Percentiles rank a stretch among this genome's conserved stretches.
Conservation (phyloP, 2,888 invertebrate species). For the Oasisia sp. region DNA sequence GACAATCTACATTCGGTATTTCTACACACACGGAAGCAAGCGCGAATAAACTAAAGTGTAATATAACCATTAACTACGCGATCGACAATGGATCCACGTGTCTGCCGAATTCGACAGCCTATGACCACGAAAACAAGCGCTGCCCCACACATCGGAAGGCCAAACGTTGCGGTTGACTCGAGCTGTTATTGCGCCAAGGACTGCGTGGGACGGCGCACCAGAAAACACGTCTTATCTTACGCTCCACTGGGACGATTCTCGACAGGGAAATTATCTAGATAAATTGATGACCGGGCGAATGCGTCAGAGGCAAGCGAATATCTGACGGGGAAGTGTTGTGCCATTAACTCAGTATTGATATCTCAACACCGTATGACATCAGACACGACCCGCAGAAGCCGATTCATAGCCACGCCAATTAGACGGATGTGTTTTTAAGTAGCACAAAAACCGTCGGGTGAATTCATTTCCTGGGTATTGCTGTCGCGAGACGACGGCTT, state of each 20-base stretch:
- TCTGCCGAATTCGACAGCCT: background rate
- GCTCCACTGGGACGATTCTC: background rate
- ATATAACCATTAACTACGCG: no score
- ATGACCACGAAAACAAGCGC: background rate
- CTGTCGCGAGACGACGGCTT: background rate
- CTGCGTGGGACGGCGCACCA: background rate
- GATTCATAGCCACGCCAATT: background rate
- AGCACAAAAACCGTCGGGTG: background rate
- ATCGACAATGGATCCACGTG: background rate
- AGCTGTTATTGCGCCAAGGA: background rate
- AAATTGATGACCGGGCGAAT: background rate
- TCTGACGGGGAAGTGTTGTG: background rate
- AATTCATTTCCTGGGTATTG: background rate
- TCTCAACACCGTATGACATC: background rate
- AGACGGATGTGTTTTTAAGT: background rate
- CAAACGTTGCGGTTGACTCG: background rate
- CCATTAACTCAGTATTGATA: constrained; percentile 5
- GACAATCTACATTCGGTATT: no score
- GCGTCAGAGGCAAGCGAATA: background rate
- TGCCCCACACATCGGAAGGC: background rate
- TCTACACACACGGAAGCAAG: no score
- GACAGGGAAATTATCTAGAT: background rate
- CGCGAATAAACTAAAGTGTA: no score
- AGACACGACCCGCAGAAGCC: background rate
- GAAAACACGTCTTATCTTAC: background rate